These are phyloP conservation scores for Lithophane semibrunnea DNA, from an alignment of 2,888 invertebrate species.

Conservation along the genomic window DNA sequence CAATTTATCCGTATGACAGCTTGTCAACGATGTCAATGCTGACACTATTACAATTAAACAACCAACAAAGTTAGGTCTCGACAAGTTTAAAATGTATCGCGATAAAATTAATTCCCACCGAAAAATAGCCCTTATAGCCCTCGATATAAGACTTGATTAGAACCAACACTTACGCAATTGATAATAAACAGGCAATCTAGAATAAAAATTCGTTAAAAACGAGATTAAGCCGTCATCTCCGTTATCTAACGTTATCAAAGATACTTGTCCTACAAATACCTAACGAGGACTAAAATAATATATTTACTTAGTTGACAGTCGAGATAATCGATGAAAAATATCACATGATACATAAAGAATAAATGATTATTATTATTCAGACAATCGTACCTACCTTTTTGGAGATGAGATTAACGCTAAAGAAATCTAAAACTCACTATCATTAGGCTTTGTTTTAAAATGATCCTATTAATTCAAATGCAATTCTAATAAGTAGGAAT, in stretches of 20 bases:
- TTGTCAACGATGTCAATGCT: slow-evolving; percentile 86
- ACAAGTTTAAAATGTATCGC: slow-evolving; percentile 77
- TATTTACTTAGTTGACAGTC: slow-evolving; percentile 83
- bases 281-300: slow-evolving; percentile 83
- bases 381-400: slow-evolving; percentile 13
- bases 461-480: background rate
- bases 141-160: slow-evolving; percentile 63
- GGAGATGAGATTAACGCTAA: slow-evolving; percentile 17
- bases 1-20: slow-evolving; percentile 89
- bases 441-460: background rate
- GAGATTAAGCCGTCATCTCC: slow-evolving; percentile 89
- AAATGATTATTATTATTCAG: slow-evolving; percentile 60
- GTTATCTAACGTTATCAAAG: slow-evolving; percentile 86
- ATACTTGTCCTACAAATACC: slow-evolving; percentile 82
- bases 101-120: slow-evolving; percentile 60
- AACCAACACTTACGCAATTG: slow-evolving; percentile 51
- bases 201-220: slow-evolving; percentile 87
- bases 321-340: slow-evolving; percentile 78
- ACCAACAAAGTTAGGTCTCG: slow-evolving; percentile 83
- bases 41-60: slow-evolving; percentile 90
- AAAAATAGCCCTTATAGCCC: slow-evolving; percentile 74
- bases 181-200: slow-evolving; percentile 78
- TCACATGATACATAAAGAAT: slow-evolving; percentile 76
- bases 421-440: slow-evolving; percentile 13
- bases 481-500: slow-evolving; percentile 27